Conservation (phyloP, 2,797 vertebrate genomes). For the Melanotaenia maccullochi region DNA sequence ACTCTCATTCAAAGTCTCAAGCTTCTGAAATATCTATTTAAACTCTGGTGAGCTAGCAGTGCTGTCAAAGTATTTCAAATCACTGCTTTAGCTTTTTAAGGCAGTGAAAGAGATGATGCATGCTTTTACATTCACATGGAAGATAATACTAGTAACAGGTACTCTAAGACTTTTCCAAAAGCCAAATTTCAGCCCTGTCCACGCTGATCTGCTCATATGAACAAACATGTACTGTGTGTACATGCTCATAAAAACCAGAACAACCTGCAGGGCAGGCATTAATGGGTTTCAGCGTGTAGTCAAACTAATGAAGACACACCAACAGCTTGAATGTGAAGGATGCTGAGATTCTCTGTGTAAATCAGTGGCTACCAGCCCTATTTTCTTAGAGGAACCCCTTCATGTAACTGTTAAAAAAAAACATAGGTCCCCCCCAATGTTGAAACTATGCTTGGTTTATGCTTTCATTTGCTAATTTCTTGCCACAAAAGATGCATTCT, state of each 20-base stretch:
- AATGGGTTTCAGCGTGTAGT: constrained; percentile 1
- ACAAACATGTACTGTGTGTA: background rate
- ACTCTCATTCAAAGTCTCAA: background rate
- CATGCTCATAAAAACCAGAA: background rate
- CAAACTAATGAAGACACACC: constrained; percentile 6
- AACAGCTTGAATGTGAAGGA: background rate
- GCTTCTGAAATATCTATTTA: constrained; percentile 12
- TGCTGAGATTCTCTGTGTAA: constrained; percentile 5
- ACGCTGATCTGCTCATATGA: background rate
- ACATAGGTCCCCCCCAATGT: background rate
- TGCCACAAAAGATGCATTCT: too few species aligned
- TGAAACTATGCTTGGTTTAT: background rate
- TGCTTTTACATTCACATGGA: background rate
- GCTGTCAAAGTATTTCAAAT: constrained; percentile 1
- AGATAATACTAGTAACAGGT: background rate
- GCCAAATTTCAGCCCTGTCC: background rate
- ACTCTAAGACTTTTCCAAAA: background rate
- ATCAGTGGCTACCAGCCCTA: background rate
- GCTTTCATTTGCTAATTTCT: too few species aligned
- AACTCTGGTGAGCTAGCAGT: background rate
- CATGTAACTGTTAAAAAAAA: background rate
- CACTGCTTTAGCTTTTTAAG: background rate
- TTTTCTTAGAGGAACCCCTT: background rate
- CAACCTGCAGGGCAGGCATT: constrained; percentile 15
- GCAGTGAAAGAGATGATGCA: background rate